Base-by-base conservation (phyloP, 2,797 vertebrate genomes). In the Spinus pinus region DNA sequence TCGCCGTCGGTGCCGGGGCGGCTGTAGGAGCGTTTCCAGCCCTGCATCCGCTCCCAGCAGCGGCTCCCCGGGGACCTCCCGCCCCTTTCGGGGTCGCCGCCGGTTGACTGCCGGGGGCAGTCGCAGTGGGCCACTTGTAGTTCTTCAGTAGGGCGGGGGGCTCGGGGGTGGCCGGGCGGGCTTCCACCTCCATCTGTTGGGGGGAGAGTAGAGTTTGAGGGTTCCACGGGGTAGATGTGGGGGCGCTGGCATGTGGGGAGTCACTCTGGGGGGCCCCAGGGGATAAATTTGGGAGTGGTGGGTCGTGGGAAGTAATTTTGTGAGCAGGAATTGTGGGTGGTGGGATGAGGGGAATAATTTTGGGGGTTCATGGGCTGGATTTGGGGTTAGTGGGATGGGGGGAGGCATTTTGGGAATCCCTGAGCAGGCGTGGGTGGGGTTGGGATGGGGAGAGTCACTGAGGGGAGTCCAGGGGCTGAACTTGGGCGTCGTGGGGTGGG, bases 31-130 rank as follows among this genome's bases (percentile, higher is more conserved):
- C 30, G 5, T 7, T n/a, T 53, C 37, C 67, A 53, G 37, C 49
- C 30, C 49, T 25, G 37, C 67, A n/a, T 23, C 49, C 4, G 5
- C 9, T 7, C 49, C 22, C 66, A 41, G 49, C 9, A 3, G 37
- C 7, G 15, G 67, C 30, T 53, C 37, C 35, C 30, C 5, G 5
- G 28, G 64, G 9, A 41, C 66, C 28, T 28, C 49, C 12, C 3
- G 5, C 8, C 22, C 49, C 22, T 31, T 39, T 41, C 9, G 7
- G n/a, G 22, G 22, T 41, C 49, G 16, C 37, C 9, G 2, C 35
- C 11, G 3, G 14, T 31, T 9, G 21, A 23, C 22, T 4, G 15
- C 6, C 18, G 8, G 21, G 3, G 7, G 50, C 4, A 6, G 28
- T 31, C 9, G 4, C 8, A 3, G 22, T 12, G 47, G 2, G 3